Evolutionary conservation across 37 sponge, comb jelly and placozoan genomes (phyloP).

Genomic region (Mnemiopsis leidyi): DNA sequence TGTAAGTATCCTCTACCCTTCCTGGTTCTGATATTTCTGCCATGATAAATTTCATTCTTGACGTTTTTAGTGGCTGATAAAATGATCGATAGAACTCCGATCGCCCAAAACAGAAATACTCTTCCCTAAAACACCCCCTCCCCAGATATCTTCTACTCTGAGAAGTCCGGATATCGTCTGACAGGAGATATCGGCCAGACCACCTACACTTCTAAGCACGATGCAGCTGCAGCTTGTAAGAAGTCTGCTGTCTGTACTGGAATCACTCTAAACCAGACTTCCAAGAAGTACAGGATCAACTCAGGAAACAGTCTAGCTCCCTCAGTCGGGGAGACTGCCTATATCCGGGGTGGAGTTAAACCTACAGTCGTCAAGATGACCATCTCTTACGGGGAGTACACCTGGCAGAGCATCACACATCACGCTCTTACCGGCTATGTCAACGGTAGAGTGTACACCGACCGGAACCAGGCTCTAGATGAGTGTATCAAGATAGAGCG

Average conservation of each 20-base stretch:
- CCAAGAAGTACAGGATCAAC: slow-evolving; percentile 18
- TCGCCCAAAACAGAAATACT: too few species aligned
- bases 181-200: background rate
- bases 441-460: background rate
- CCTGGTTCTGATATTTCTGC: too few species aligned
- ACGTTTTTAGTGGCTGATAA: too few species aligned
- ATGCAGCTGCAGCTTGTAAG: slow-evolving; percentile 3
- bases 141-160: background rate
- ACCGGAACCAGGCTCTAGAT: background rate
- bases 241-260: background rate
- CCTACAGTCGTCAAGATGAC: background rate
- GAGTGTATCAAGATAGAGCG: background rate
- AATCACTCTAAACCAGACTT: background rate
- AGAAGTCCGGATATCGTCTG: background rate
- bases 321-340: background rate
- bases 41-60: too few species aligned
- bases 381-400: background rate
- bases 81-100: too few species aligned
- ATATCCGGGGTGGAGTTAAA: background rate
- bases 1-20: background rate
- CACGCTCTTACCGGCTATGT: slow-evolving; percentile 4
- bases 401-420: background rate
- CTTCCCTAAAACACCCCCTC: too few species aligned
- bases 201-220: background rate
- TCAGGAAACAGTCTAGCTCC: background rate